Percentiles rank a stretch among this genome's conserved stretches.
These are phyloP conservation scores for Drosophila flavopinicola DNA, from an alignment of 2,888 invertebrate species.

Conservation along the genomic window DNA sequence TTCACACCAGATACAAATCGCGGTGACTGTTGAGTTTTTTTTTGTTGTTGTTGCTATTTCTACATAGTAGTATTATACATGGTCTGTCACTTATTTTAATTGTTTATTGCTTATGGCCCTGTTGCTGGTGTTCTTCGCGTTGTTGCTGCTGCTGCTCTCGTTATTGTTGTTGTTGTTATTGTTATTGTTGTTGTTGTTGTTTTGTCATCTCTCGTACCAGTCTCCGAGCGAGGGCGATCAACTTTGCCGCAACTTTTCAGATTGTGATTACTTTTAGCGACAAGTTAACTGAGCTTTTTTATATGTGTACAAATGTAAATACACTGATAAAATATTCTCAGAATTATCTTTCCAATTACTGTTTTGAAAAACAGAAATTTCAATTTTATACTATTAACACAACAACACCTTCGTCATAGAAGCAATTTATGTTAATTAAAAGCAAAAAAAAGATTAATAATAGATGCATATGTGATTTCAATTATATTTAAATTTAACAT, in stretches of 20 bases:
- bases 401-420: too few relatives aligned
- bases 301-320: constrained; percentile 17
- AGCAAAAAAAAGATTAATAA: too few relatives aligned
- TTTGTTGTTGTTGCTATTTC: constrained; percentile 35
- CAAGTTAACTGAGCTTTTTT: constrained; percentile 46
- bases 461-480: too few relatives aligned
- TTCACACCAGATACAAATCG: constrained; percentile 70
- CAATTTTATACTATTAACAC: too few relatives aligned
- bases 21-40: constrained; percentile 24
- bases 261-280: constrained; percentile 53
- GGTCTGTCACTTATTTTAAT: constrained; percentile 76
- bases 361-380: too few relatives aligned
- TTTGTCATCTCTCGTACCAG: constrained; percentile 67
- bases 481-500: too few relatives aligned
- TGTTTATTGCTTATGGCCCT: constrained; percentile 69
- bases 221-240: constrained; percentile 76
- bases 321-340: neutral
- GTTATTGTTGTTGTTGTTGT: constrained; percentile 28
- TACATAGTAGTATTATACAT: constrained; percentile 64
- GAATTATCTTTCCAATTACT: too few relatives aligned
- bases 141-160: constrained; percentile 13
- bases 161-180: constrained; percentile 17
- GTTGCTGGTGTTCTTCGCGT: constrained; percentile 35
- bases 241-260: constrained; percentile 56
- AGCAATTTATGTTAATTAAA: too few relatives aligned